These are phyloP conservation scores for Lobophora halterata DNA, from an alignment of 2,888 invertebrate genomes.

Conservation along the genomic window DNA sequence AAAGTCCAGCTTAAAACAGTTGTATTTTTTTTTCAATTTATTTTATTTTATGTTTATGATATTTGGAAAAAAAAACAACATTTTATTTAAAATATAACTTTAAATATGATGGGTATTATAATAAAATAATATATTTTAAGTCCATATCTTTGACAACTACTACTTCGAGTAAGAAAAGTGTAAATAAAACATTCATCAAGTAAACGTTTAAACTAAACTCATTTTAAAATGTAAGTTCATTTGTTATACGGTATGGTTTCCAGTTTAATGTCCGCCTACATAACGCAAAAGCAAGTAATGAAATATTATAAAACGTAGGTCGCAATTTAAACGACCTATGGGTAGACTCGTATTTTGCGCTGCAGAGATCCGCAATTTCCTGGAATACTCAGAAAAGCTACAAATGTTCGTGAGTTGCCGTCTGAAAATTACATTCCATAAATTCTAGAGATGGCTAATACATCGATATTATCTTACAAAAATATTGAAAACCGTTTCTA, in stretches of 20 bases:
- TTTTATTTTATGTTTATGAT: no score
- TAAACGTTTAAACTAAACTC: not conserved
- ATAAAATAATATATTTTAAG: no score
- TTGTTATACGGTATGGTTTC: slow-evolving; percentile 11
- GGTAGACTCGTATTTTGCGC: slow-evolving; percentile 70
- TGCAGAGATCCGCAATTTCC: slow-evolving; percentile 76
- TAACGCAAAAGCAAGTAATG: slow-evolving; percentile 27
- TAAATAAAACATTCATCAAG: no score
- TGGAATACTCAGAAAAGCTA: slow-evolving; percentile 76
- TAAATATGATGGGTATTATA: no score
- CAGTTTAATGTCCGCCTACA: slow-evolving; percentile 23
- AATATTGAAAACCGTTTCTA: no score
- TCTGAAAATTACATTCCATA: slow-evolving; percentile 80
- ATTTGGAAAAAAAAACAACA: no score
- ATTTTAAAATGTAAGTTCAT: not conserved
- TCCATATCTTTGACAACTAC: no score
- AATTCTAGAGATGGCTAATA: slow-evolving; percentile 58
- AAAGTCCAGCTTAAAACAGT: no score
- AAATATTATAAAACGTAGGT: slow-evolving; percentile 65
- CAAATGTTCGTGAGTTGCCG: slow-evolving; percentile 76
- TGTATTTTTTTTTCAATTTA: no score
- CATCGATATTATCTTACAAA: slow-evolving; percentile 13
- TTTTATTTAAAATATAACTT: no score
- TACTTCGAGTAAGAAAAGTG: no score
- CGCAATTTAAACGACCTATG: slow-evolving; percentile 72